Evolutionary conservation across 1,140 invertebrate genomes (phyloP).

Genomic region (Diplogasteroides magnus): DNA sequence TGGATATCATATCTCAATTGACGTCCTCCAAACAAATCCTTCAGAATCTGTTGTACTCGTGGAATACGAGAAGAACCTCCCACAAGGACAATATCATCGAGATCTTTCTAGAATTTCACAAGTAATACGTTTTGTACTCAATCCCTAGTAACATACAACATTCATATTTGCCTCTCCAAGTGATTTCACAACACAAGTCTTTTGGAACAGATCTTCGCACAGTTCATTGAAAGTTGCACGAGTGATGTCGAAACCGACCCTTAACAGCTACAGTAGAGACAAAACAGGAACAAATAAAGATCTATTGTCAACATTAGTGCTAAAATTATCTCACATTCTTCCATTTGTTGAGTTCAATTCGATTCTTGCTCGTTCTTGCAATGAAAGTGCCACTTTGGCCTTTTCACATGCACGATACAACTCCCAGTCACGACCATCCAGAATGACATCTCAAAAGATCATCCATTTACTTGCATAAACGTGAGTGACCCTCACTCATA

Average conservation of each 20-base stretch:
- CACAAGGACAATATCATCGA: conserved; percentile 73
- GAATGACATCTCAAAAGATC: too few relatives aligned
- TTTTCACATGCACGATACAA: background rate
- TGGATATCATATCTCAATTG: conserved; percentile 78
- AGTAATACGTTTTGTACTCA: too few relatives aligned
- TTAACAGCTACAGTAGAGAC: too few relatives aligned
- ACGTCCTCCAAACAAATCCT: conserved; percentile 76
- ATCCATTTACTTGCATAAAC: too few relatives aligned
- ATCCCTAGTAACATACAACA: too few relatives aligned
- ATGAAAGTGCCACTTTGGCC: background rate
- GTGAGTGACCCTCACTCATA: too few relatives aligned
- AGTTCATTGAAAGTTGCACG: background rate
- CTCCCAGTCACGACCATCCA: too few relatives aligned
- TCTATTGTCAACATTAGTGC: too few relatives aligned
- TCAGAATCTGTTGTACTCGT: conserved; percentile 78
- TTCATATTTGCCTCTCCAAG: background rate
- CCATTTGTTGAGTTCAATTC: background rate
- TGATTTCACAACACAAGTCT: background rate
- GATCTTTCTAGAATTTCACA: too few relatives aligned
- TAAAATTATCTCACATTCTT: too few relatives aligned
- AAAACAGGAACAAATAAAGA: too few relatives aligned
- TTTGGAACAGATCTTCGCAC: background rate
- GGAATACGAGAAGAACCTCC: conserved; percentile 93
- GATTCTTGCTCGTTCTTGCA: background rate
- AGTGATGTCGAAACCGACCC: background rate